Evolutionary conservation across 2,797 vertebrate species (phyloP).

Genomic region (Psittacula echo): DNA sequence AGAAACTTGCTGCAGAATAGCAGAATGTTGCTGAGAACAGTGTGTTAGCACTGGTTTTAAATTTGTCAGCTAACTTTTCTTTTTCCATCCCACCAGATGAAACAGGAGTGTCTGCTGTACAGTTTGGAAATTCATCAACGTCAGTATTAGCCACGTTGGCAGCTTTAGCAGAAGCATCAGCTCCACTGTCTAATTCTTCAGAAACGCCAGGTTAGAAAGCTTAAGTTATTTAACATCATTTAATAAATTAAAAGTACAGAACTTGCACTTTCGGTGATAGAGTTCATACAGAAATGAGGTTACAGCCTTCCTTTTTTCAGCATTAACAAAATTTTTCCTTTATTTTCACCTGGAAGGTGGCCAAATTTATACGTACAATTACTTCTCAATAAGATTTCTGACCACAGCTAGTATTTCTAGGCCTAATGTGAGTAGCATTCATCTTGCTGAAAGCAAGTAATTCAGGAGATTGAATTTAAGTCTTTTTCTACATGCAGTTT

Average conservation of each 20-base stretch:
- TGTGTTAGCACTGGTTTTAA: not conserved
- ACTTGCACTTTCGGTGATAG: not conserved
- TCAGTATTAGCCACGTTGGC: slow-evolving; percentile 88
- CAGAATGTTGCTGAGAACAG: not conserved
- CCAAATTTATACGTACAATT: not conserved
- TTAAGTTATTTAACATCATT: not conserved
- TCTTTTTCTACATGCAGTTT: not conserved
- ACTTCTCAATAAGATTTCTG: not conserved
- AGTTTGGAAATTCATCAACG: slow-evolving; percentile 87
- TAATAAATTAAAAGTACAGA: not conserved
- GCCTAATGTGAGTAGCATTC: not conserved
- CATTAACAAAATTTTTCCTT: not conserved
- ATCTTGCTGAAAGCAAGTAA: not conserved
- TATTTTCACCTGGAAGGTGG: not conserved
- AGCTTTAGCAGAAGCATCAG: slow-evolving; percentile 88
- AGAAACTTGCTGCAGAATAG: not conserved
- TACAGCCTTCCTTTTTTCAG: not conserved
- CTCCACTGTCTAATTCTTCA: slow-evolving; percentile 85
- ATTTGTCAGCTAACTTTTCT: not conserved
- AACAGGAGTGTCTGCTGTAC: slow-evolving; percentile 84
- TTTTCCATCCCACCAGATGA: slow-evolving; percentile 77
- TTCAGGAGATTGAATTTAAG: not conserved
- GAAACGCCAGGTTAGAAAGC: slow-evolving; percentile 84
- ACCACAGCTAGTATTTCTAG: not conserved
- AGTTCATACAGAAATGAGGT: not conserved